Base-by-base conservation (phyloP, 2,797 vertebrate species). In the Carapus acus region DNA sequence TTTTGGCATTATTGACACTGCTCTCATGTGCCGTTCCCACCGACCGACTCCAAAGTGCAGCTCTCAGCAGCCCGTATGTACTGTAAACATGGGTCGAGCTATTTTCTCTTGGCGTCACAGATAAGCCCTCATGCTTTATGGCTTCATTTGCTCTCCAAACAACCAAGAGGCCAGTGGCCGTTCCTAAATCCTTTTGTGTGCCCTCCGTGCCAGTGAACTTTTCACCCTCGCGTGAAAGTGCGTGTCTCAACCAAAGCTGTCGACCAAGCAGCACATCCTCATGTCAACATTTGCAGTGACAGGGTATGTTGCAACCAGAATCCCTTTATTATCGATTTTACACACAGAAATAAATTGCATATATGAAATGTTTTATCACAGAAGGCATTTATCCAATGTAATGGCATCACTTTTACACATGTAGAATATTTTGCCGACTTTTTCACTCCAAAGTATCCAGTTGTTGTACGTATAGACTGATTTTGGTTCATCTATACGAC, bases 341-440 rank as follows among this genome's bases (percentile, higher is more conserved):
- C 34, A 36, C 14, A 15, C 34, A 13, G 8, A 33, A 33, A 33
- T 8, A 7, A 33, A 13, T 13, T 33, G 9, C 24, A 27, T 9
- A 27, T 9, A 19, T 23, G 15, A 55, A 12, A 31, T 19, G 6
- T 43, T 1, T 12, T 20, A 44, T 37, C 18, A 45, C 22, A 43
- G 54, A 77, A 76, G 73, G 72, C 59, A 62, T 58, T 23, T 22
- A 27, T 74, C 51, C 47, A 43, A 67, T 78, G 77, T 78, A 80
- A 68, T 79, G 71, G 66, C 66, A 76, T 66, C 34, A 39, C 19
- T 41, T 64, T 66, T 70, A 23, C 53, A 67, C 54, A 48, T 23
- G 40, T 57, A 51, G 53, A 23, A 63, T 18, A 29, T 69, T 43
- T n/a, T 43, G 13, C 59, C 39, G 17, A 49, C 43, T 49, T n/a